Conservation (phyloP, 2,888 invertebrate genomes). For the Willowsia nigromaculata region DNA sequence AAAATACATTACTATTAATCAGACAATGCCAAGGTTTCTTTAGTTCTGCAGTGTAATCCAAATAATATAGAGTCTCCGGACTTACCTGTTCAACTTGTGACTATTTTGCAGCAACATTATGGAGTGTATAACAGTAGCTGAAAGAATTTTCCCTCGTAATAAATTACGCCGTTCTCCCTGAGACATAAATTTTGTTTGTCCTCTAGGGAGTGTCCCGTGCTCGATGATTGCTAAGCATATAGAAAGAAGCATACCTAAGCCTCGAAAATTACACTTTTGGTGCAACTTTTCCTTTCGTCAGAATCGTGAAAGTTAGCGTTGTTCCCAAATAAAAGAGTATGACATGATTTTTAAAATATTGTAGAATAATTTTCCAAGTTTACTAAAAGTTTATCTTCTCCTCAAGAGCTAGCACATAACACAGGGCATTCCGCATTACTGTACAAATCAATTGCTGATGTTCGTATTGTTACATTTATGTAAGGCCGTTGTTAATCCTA, state of each 20-base stretch:
- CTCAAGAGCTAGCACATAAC: no score
- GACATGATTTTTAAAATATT: no score
- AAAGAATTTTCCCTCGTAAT: neutral
- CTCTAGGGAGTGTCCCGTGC: conserved; percentile 22
- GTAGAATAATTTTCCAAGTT: no score
- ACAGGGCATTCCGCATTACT: no score
- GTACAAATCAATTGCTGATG: no score
- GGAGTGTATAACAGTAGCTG: neutral
- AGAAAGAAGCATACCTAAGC: neutral
- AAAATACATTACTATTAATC: neutral
- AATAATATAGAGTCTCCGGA: neutral
- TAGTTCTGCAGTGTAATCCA: neutral
- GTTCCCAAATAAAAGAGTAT: no score
- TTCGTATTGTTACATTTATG: no score
- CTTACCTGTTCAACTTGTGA: no score
- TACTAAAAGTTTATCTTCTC: no score
- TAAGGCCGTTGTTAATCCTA: no score
- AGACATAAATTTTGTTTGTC: neutral
- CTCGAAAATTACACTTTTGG: neutral
- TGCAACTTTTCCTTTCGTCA: neutral
- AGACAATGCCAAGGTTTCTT: conserved; percentile 17
- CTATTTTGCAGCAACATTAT: no score
- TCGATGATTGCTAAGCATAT: neutral
- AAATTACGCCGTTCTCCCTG: neutral
- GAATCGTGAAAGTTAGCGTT: no score